A percentile compares a stretch with the other conserved stretches of the same genome.
phyloP scores from a whole-genome alignment of 2,797 vertebrate genomes.

The Hyperoplus immaculatus region DNA sequence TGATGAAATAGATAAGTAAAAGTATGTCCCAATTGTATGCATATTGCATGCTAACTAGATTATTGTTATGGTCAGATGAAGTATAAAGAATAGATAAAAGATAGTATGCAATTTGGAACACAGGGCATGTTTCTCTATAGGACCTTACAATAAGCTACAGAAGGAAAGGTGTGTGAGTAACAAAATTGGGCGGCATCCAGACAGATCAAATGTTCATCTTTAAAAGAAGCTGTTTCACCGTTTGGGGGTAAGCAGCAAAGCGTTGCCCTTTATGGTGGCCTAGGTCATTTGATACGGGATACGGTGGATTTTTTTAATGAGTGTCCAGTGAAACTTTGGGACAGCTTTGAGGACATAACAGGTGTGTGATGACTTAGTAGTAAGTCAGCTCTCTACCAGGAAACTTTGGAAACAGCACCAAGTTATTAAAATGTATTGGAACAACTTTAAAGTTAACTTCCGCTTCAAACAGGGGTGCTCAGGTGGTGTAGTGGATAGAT shows the following conservation, averaged over 20 bases:
- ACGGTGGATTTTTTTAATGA: neutral
- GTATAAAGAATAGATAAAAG: too few relatives aligned
- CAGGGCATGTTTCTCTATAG: neutral
- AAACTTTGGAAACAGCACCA: constrained; percentile 14
- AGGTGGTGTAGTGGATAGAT: neutral
- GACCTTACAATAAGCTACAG: neutral
- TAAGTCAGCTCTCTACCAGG: neutral
- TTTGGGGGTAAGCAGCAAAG: neutral
- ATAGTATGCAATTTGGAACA: too few relatives aligned
- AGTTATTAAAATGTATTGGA: constrained; percentile 21
- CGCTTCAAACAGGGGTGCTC: constrained; percentile 5
- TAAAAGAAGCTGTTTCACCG: neutral
- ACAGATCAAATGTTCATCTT: neutral
- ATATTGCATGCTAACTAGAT: too few relatives aligned
- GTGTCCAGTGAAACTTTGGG: neutral
- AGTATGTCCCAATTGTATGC: too few relatives aligned
- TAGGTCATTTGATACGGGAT: neutral
- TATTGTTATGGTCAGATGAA: too few relatives aligned
- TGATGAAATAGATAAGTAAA: too few relatives aligned
- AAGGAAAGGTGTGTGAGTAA: neutral
- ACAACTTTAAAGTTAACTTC: constrained; percentile 8
- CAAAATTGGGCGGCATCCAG: neutral
- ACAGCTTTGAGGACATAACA: neutral
- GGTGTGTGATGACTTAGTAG: neutral
- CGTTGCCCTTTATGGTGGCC: neutral